Conservation (phyloP, 2,888 invertebrate genomes). For the Pheosia gnoma region DNA sequence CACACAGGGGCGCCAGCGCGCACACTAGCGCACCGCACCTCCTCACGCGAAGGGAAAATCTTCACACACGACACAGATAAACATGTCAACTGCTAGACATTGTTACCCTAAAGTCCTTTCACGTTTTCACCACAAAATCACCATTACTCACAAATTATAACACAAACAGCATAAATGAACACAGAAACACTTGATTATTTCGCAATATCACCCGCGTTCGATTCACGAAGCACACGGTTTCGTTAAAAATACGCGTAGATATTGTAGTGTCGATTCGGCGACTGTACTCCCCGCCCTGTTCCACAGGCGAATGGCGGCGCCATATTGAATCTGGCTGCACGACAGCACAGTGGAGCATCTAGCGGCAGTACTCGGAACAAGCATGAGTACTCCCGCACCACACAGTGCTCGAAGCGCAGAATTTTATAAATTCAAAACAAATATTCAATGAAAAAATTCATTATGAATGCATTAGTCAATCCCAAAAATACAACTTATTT, state of each 20-base stretch:
- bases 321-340: slow-evolving; percentile 77
- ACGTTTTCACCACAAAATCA: slow-evolving; percentile 79
- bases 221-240: slow-evolving; percentile 78
- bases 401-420: slow-evolving; percentile 12
- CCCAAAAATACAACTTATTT: not conserved
- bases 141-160: slow-evolving; percentile 72
- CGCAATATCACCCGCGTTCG: slow-evolving; percentile 79
- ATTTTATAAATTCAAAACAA: not conserved
- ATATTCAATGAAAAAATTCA: not conserved
- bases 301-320: slow-evolving; percentile 81
- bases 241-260: slow-evolving; percentile 81
- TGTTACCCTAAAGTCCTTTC: slow-evolving; percentile 81
- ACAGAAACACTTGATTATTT: slow-evolving; percentile 77
- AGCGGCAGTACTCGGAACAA: slow-evolving; percentile 59
- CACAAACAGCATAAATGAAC: slow-evolving; percentile 74
- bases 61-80: slow-evolving; percentile 85
- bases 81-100: slow-evolving; percentile 84
- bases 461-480: not conserved
- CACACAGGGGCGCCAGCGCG: slow-evolving; percentile 67
- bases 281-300: slow-evolving; percentile 84
- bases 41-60: slow-evolving; percentile 84
- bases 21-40: slow-evolving; percentile 77
- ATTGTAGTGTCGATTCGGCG: slow-evolving; percentile 76
- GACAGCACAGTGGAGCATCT: slow-evolving; percentile 66
- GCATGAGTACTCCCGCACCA: slow-evolving; percentile 29